phyloP scores from a whole-genome alignment of 2,113 vertebrate genomes.

The Gorilla gorilla region DNA sequence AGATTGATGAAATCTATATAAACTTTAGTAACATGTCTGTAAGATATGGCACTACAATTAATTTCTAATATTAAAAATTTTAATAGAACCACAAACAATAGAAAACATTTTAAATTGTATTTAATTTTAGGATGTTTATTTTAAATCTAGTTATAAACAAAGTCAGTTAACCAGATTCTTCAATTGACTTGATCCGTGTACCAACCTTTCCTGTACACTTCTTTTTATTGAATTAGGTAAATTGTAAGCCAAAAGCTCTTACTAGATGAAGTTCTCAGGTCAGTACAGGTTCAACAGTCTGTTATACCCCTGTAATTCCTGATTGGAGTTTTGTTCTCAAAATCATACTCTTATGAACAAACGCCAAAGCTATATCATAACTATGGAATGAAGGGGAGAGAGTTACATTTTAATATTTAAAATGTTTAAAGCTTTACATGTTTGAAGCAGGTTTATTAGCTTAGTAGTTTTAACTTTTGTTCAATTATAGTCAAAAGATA shows the following conservation, averaged over 20 bases:
- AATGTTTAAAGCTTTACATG: neutral
- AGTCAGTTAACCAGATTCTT: constrained; percentile 31
- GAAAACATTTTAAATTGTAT: constrained; percentile 23
- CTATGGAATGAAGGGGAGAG: neutral
- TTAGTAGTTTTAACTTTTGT: constrained; percentile 26
- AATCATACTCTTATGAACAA: neutral
- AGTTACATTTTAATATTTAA: constrained; percentile 38
- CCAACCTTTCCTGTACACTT: neutral
- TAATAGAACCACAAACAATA: neutral
- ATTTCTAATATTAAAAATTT: constrained; percentile 40
- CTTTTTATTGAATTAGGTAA: constrained; percentile 37
- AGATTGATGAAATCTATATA: neutral
- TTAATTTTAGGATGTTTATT: constrained; percentile 29
- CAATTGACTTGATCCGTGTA: constrained; percentile 4
- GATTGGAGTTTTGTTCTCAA: constrained; percentile 25
- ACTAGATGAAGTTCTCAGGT: neutral
- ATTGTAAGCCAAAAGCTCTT: constrained; percentile 11
- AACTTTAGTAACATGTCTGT: neutral
- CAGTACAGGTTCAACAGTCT: neutral
- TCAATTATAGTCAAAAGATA: neutral
- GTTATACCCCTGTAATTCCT: neutral
- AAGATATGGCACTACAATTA: neutral
- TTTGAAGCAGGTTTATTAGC: neutral
- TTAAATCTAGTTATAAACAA: neutral
- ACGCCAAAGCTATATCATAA: neutral